phyloP scores from a whole-genome alignment of 1,140 invertebrate genomes.

The Ganaspis sp. region DNA sequence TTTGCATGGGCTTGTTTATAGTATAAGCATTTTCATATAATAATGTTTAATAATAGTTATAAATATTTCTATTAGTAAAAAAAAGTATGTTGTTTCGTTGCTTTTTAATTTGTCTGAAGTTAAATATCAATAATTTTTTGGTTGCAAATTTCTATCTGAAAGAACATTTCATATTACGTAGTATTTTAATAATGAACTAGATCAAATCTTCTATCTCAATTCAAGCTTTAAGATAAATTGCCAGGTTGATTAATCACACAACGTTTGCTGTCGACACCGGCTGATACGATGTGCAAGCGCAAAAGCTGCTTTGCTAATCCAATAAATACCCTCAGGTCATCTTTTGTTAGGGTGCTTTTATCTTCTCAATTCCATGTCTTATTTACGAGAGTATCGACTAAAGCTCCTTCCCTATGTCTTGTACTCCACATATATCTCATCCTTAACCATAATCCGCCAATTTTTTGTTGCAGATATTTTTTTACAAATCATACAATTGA shows the following conservation, averaged over 20 bases:
- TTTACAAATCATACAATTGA: too few species aligned
- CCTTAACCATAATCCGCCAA: too few species aligned
- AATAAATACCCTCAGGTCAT: slow-evolving; percentile 1
- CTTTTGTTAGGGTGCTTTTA: slow-evolving; percentile 3
- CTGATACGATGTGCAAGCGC: neutral
- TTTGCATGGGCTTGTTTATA: neutral
- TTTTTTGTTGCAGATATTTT: too few species aligned
- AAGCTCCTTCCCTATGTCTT: neutral
- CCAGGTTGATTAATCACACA: slow-evolving; percentile 60
- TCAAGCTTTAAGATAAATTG: slow-evolving; percentile 65
- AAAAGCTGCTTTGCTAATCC: slow-evolving; percentile 29
- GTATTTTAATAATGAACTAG: neutral
- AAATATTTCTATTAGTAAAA: too few species aligned
- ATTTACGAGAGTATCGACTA: neutral
- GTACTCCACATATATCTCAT: too few species aligned
- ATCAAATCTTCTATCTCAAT: slow-evolving; percentile 42
- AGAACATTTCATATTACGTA: neutral
- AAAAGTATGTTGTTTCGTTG: too few species aligned
- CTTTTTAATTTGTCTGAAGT: too few species aligned
- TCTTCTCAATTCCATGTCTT: neutral
- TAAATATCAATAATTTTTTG: too few species aligned
- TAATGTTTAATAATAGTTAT: too few species aligned
- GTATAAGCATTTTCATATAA: neutral
- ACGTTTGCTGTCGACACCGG: slow-evolving; percentile 57
- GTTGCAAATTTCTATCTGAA: too few species aligned